Evolutionary conservation across 2,888 invertebrate genomes (phyloP).

Genomic region (Orthosia cruda): DNA sequence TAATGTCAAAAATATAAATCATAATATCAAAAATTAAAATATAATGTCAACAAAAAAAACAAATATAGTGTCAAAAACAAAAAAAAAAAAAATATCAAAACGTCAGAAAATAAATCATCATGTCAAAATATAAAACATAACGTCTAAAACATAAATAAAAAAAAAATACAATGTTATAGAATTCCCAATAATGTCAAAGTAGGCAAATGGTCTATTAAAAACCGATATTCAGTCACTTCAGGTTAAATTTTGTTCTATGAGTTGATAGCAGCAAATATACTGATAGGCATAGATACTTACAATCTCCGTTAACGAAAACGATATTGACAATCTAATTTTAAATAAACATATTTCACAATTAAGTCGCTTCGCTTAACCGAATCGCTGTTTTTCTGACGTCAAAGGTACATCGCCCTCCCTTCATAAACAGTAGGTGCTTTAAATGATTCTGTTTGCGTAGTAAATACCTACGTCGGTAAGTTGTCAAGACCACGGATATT

Average conservation of each 20-base stretch:
- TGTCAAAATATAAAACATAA: no score
- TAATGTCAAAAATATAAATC: no score
- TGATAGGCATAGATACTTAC: neutral
- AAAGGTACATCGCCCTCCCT: conserved; percentile 51
- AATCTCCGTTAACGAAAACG: neutral
- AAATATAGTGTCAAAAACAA: no score
- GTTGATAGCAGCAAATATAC: neutral
- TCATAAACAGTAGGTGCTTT: conserved; percentile 62
- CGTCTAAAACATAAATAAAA: no score
- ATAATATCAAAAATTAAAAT: no score
- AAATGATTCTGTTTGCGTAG: conserved; percentile 55
- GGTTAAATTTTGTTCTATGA: neutral
- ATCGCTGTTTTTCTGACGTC: conserved; percentile 52
- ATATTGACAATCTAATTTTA: conserved; percentile 26
- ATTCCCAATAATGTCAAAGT: no score
- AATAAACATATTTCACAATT: conserved; percentile 32
- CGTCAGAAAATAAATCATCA: no score
- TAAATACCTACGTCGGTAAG: conserved; percentile 52
- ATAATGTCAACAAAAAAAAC: no score
- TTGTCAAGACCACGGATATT: conserved; percentile 64
- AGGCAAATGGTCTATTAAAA: neutral
- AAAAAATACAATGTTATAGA: no score
- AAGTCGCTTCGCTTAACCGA: conserved; percentile 27
- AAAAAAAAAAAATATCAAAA: no score
- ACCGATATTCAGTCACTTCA: neutral